phyloP scores from a whole-genome alignment of 2,113 vertebrate species.

The Chloropsis hardwickii region DNA sequence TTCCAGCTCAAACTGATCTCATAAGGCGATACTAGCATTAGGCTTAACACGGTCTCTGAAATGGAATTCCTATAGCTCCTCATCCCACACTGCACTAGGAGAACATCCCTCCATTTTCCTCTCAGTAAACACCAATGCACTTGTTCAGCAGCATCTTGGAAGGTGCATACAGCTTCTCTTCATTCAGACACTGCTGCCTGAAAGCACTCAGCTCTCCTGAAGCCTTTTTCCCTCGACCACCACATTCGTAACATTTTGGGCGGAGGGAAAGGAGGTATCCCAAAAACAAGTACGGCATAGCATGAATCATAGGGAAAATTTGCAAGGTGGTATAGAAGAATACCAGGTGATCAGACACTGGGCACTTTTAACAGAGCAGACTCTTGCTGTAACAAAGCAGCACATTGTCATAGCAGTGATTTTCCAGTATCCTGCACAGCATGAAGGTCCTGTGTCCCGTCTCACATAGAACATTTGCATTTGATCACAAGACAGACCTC shows the following conservation, averaged over 20 bases:
- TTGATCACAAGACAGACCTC: neutral
- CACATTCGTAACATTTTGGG: accelerated
- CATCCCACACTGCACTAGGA: neutral
- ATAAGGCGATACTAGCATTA: neutral
- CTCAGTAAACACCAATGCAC: neutral
- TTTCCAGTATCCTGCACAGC: neutral
- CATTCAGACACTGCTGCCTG: neutral
- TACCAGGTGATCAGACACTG: neutral
- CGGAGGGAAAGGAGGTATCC: neutral
- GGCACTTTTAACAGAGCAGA: neutral
- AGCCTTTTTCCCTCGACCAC: neutral
- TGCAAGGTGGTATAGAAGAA: neutral
- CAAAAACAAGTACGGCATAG: neutral
- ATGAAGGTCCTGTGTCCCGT: accelerated
- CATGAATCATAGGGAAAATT: neutral
- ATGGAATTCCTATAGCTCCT: neutral
- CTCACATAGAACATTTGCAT: neutral
- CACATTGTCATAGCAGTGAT: neutral
- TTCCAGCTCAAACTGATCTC: neutral
- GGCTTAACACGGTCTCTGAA: neutral
- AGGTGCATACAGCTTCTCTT: neutral
- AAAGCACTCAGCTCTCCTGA: neutral
- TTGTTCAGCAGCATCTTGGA: neutral
- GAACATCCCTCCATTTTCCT: neutral
- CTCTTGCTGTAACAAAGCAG: neutral